Evolutionary conservation across 1,140 invertebrate genomes (phyloP), one percentile per base, ranked within the genome.

Genomic region (Halesus radiatus): DNA sequence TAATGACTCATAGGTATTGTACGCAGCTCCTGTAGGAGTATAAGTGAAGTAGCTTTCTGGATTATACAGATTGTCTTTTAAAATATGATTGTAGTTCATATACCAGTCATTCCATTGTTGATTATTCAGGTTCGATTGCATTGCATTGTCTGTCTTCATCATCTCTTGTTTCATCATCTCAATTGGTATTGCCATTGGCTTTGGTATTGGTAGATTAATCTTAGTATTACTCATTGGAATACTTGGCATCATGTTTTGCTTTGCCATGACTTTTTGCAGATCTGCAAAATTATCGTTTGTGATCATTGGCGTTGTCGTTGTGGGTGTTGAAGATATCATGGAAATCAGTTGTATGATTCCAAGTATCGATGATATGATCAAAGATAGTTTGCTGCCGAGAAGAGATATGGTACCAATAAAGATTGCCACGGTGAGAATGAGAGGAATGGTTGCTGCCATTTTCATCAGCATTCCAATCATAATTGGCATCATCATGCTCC

Each of bases 391-490:
- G 73, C 84, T 85, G 20, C 78, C 76, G 10, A 84, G 72, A n/a
- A 85, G 22, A 0, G 85, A 86, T 81, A 86, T 81, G 13, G 85
- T 74, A 16, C 86, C 85, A 1, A 88, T 72, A 0, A 88, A 66
- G 1, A 81, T 81, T 18, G 88, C 83, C 80, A 87, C 85, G 0
- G 84, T 81, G 16, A 88, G 64, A 7, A 87, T 82, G 3, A 88
- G 54, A 2, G 87, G 87, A 37, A 88, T 81, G 1, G 87, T 56
- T 7, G 84, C 84, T 22, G 85, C 29, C 8, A 88, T 84, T 81
- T 88, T 88, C 7, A 88, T 76, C 1, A 86, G 84, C 1, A 87
- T 37, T 8, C 86, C 86, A 13, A 87, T 84, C 6, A 88, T 74
- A 13, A 87, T 70, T 73, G 87, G 86, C 15, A 87, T 83, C 58